These are phyloP conservation scores for Channa maculata DNA, from an alignment of 2,113 vertebrate genomes.

Conservation along the genomic window DNA sequence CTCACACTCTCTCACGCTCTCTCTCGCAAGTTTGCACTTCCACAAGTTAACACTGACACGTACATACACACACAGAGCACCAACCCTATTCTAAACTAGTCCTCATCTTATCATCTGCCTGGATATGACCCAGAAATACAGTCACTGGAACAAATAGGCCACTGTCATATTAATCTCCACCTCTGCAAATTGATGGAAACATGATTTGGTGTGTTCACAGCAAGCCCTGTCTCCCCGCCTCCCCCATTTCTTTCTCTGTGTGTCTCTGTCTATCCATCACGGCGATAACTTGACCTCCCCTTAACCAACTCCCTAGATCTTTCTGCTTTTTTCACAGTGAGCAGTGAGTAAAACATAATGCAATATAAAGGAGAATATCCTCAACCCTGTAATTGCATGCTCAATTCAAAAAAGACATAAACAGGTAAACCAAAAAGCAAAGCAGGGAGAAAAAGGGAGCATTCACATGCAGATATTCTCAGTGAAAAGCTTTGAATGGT, in stretches of 20 bases:
- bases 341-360: conserved; percentile 30
- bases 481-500: conserved; percentile 54
- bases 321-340: neutral
- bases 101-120: conserved; percentile 77
- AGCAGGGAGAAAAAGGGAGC: neutral
- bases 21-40: conserved; percentile 39
- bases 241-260: neutral
- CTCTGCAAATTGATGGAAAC: conserved; percentile 77
- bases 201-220: conserved; percentile 67
- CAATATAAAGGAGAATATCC: conserved; percentile 27
- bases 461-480: conserved; percentile 59
- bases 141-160: conserved; percentile 82
- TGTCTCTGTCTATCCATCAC: neutral
- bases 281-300: conserved; percentile 42
- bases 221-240: conserved; percentile 29
- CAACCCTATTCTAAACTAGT: conserved; percentile 66
- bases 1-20: conserved; percentile 55
- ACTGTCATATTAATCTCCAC: conserved; percentile 78
- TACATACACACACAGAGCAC: conserved; percentile 9
- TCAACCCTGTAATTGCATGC: conserved; percentile 37
- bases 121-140: conserved; percentile 85
- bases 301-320: conserved; percentile 1
- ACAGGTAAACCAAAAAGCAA: conserved; percentile 51
- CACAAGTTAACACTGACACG: conserved; percentile 35
- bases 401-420: conserved; percentile 45